phyloP scores from a whole-genome alignment of 2,888 invertebrate species.

The Pherbina coryleti region DNA sequence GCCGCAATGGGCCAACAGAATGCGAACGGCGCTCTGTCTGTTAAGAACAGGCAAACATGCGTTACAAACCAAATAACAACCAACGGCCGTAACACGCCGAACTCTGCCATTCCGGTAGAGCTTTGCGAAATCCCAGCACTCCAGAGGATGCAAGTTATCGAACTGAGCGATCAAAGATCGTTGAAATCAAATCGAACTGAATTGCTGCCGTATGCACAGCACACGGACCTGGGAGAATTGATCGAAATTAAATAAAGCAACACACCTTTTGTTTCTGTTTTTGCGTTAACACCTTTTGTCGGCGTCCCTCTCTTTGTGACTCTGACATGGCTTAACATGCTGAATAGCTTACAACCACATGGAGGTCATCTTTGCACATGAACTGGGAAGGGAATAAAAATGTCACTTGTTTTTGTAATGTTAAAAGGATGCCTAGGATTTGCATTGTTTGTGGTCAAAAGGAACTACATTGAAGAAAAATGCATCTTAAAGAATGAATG shows the following conservation, averaged over 20 bases:
- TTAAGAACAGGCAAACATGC: slow-evolving; percentile 24
- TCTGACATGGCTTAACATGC: slow-evolving; percentile 5
- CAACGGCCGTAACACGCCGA: neutral
- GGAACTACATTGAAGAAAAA: neutral
- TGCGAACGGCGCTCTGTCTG: slow-evolving; percentile 20
- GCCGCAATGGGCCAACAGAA: slow-evolving; percentile 9
- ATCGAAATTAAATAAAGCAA: slow-evolving; percentile 30
- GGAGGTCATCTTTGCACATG: slow-evolving; percentile 21
- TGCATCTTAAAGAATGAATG: slow-evolving; percentile 9
- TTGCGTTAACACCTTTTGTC: slow-evolving; percentile 66
- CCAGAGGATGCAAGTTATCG: slow-evolving; percentile 27
- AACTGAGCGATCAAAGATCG: slow-evolving; percentile 29
- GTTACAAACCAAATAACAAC: slow-evolving; percentile 9
- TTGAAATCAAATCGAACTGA: slow-evolving; percentile 32
- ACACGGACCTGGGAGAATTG: slow-evolving; percentile 20
- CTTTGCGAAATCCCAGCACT: slow-evolving; percentile 15
- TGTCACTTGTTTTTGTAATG: slow-evolving; percentile 8
- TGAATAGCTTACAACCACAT: slow-evolving; percentile 29
- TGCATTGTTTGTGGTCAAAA: slow-evolving; percentile 4
- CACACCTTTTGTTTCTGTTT: slow-evolving; percentile 58
- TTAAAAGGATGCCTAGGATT: neutral
- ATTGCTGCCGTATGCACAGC: neutral
- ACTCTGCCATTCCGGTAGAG: slow-evolving; percentile 4
- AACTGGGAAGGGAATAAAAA: neutral
- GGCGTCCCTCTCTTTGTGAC: slow-evolving; percentile 44